Evolutionary conservation across 64 coral and sea anemone genomes (phyloP).

Genomic region (Stylophora pistillata): DNA sequence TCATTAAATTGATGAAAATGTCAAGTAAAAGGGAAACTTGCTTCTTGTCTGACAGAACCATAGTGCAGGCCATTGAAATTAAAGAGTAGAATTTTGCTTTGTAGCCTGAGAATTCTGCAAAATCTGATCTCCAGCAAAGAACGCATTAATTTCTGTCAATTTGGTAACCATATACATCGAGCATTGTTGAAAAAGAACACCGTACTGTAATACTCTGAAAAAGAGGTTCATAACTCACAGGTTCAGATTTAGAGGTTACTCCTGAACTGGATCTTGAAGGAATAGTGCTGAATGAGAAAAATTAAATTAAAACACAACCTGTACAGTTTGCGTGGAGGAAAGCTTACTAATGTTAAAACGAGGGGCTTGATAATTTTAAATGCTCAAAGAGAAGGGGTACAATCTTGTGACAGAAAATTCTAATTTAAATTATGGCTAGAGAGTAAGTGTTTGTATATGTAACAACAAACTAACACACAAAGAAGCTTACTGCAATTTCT

Average conservation of each 20-base stretch:
- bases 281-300: conserved; percentile 1
- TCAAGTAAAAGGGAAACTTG: no score
- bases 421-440: no score
- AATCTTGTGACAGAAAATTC: background rate
- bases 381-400: no score
- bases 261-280: background rate
- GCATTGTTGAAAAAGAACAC: background rate
- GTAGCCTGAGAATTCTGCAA: no score
- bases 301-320: background rate
- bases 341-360: no score
- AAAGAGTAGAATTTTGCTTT: no score
- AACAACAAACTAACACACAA: background rate
- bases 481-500: conserved; percentile 58
- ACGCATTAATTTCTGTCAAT: no score
- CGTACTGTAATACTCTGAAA: no score
- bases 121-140: no score
- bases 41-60: no score
- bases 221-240: conserved; percentile 9
- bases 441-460: background rate
- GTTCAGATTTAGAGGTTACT: background rate
- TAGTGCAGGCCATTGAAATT: background rate
- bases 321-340: background rate
- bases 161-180: background rate
- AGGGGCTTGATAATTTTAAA: no score
- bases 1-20: no score